Percentiles rank a stretch among this genome's conserved stretches.
Conservation (phyloP, 2,113 vertebrate species). For the Arizona elegans region DNA sequence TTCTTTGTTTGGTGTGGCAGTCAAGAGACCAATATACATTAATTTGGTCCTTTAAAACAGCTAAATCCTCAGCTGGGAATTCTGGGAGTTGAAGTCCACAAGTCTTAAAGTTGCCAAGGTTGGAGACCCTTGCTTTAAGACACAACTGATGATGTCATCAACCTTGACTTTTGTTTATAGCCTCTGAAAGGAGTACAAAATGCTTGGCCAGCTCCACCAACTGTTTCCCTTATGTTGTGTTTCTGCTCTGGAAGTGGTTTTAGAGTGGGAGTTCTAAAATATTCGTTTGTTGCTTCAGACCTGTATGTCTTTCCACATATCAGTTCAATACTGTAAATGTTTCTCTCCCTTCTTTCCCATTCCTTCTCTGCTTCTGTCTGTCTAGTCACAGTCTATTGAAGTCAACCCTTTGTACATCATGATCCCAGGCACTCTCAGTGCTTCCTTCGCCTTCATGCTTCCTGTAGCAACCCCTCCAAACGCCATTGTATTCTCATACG, state of each 20-base stretch:
- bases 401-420: conserved; percentile 92
- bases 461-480: conserved; percentile 95
- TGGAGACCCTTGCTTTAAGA: not conserved
- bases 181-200: not conserved
- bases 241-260: not conserved
- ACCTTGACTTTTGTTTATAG: not conserved
- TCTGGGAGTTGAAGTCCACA: no score
- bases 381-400: conserved; percentile 84
- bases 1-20: not conserved
- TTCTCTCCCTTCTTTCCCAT: not conserved
- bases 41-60: not conserved
- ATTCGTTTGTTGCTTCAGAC: not conserved
- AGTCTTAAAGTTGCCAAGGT: no score
- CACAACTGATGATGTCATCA: not conserved
- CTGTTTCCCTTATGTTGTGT: not conserved
- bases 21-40: not conserved
- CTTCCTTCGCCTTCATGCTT: conserved; percentile 96
- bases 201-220: not conserved
- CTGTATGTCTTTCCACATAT: not conserved
- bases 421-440: conserved; percentile 90
- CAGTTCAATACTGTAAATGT: not conserved
- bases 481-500: conserved; percentile 92
- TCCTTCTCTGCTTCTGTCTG: conserved; percentile 43
- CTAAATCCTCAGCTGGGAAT: no score
- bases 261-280: not conserved